Base-by-base conservation (phyloP, 2,797 vertebrate genomes). In the Clarias platycephalus region DNA sequence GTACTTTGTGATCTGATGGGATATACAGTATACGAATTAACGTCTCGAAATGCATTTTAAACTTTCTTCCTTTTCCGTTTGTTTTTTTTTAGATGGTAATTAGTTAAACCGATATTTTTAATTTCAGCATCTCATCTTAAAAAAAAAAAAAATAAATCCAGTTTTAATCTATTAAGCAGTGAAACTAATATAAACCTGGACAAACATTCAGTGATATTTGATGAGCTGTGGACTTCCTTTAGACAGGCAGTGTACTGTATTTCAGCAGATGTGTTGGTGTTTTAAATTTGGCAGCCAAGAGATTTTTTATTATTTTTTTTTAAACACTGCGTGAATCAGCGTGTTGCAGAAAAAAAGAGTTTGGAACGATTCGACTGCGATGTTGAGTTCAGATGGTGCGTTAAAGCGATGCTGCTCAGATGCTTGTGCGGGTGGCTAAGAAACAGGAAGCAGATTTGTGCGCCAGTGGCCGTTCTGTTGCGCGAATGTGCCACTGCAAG, bases 401-500 rank as follows among this genome's bases (percentile, higher is more conserved):
- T 78, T 81, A 58, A 79, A 84, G 64, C 64, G 57, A 55, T n/a
- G 44, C 68, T 44, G 83, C 67, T 75, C 67, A 64, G 84, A 66
- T 63, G 53, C 70, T 58, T 24, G 80, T 80, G 81, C 85, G 82
- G 85, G 87, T 89, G 87, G 88, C 75, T 83, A n/a, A 75, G 82
- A 82, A 71, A 88, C 83, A 86, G 26, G 40, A 44, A 79, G 74
- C 84, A 66, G 77, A 77, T 85, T 74, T 86, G 66, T 31, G 74
- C 55, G 78, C 82, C 62, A 74, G 66, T 20, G 22, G 68, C 78
- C 86, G 4, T 87, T 90, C 85, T 88, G 86, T 88, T 86, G 88
- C 81, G 83, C 55, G 80, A 86, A 80, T 83, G 81, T 60, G 81
- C 10, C 79, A 71, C 85, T 85, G 70, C 74, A 72, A 80, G 62